Evolutionary conservation across 2,797 vertebrate species (phyloP), one percentile per base, ranked within the genome.

Genomic region (Sebastes alutus): DNA sequence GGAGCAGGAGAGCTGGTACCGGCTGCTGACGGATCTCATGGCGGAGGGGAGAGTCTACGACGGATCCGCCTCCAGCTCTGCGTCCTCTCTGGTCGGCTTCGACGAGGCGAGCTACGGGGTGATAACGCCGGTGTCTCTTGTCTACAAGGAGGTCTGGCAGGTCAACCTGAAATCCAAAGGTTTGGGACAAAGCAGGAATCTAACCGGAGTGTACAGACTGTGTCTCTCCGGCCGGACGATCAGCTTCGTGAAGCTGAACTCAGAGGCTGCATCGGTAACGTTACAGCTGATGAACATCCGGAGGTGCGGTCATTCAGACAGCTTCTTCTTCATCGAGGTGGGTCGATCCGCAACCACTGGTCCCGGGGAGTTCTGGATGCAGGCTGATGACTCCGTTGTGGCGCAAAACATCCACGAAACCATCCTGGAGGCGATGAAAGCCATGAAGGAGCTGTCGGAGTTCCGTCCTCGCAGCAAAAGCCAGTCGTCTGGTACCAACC

Each of bases 341-440:
- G 98, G 98, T 58, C 96, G 98, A 49, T 99, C 98, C 1, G 97
- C 98, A 1, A 95, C 97, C 85, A 99, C 97, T 13, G 98, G 98
- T 35, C 98, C 98, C 2, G 98, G 98, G 1, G 98, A 99, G 94
- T 90, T 99, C 30, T 99, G 98, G 98, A 99, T 99, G 98, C 98
- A 99, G 89, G 97, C 97, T 0, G 98, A 99, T 52, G 98, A 99
- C 92, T 97, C 97, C 0, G 98, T 99, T 79, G 98, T 99, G 90
- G 98, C 98, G n/a, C 98, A 99, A 81, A 99, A 97, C 89, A 99
- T 99, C 86, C 98, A 99, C 76, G 98, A 99, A 91, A 99, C 98
- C 27, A 98, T 99, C 77, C 81, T 99, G 86, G 98, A 99, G 91
- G 97, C 98, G 3, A 99, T 99, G 98, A 98, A 97, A 92, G 98